Conservation (phyloP, 2,113 vertebrate genomes). For the Colistium nudipinnis region DNA sequence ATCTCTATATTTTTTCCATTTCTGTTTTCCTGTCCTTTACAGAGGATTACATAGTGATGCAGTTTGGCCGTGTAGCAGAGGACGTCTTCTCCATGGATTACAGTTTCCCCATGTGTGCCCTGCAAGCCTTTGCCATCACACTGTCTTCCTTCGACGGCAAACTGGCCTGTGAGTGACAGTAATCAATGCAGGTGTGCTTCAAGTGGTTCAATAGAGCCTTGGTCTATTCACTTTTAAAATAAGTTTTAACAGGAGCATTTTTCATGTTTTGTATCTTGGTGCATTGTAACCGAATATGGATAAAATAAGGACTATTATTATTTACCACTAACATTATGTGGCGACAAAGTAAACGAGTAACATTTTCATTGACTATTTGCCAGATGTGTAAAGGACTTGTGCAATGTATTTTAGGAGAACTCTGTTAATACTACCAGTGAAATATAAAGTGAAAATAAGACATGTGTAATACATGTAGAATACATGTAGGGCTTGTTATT, state of each 20-base stretch:
- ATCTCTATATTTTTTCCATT: neutral
- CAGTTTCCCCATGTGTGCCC: constrained; percentile 87
- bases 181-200: constrained; percentile 45
- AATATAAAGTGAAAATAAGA: constrained; percentile 24
- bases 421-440: constrained; percentile 12
- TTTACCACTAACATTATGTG: constrained; percentile 15
- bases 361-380: neutral
- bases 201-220: constrained; percentile 27
- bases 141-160: constrained; percentile 90
- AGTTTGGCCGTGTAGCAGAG: constrained; percentile 89
- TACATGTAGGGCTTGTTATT: too few relatives aligned
- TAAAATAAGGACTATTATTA: neutral
- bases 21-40: constrained; percentile 28
- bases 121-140: constrained; percentile 90
- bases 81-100: constrained; percentile 93
- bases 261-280: constrained; percentile 23
- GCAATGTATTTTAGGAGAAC: constrained; percentile 23
- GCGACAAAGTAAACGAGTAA: neutral
- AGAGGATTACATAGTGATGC: constrained; percentile 89
- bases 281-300: constrained; percentile 3
- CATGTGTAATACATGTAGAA: neutral
- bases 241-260: too few relatives aligned
- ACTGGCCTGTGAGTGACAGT: constrained; percentile 89
- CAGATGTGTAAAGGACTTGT: constrained; percentile 26
- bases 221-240: neutral